Evolutionary conservation across 2,888 invertebrate species (phyloP).

Genomic region (Oscheius sp.): DNA sequence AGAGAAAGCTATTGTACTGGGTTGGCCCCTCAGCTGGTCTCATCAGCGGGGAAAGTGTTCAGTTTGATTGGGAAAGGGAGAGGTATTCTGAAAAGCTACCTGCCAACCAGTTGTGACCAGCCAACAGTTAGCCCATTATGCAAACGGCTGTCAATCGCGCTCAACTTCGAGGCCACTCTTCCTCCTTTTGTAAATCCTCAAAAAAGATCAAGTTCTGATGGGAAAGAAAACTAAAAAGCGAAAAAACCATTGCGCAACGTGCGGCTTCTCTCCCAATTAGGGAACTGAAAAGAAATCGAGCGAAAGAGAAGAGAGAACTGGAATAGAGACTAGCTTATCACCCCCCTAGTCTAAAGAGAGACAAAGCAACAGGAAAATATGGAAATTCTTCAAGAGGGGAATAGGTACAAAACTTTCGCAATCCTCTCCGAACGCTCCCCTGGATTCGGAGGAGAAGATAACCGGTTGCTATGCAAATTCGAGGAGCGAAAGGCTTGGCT

Average conservation of each 20-base stretch:
- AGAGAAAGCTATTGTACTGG: no score
- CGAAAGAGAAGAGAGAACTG: neutral
- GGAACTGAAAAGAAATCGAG: neutral
- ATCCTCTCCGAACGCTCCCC: neutral
- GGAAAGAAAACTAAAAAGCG: neutral
- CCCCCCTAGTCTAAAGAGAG: neutral
- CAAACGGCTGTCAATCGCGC: no score
- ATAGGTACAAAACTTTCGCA: neutral
- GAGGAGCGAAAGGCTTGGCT: neutral
- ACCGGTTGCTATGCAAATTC: neutral
- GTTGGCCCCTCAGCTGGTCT: no score
- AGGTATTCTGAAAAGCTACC: no score
- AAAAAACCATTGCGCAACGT: neutral
- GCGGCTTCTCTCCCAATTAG: neutral
- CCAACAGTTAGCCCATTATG: no score
- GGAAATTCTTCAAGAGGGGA: neutral
- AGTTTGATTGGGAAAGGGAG: no score
- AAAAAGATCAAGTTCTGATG: neutral
- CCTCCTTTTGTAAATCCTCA: neutral
- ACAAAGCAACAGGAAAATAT: neutral
- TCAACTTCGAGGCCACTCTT: no score
- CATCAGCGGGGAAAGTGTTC: no score
- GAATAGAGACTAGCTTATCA: neutral
- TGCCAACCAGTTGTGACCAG: no score
- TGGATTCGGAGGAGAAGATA: neutral